A percentile compares a stretch with the other conserved stretches of the same genome.
phyloP scores from a whole-genome alignment of 92 coral and sea anemone species.

The Chrysogorgia sp. region DNA sequence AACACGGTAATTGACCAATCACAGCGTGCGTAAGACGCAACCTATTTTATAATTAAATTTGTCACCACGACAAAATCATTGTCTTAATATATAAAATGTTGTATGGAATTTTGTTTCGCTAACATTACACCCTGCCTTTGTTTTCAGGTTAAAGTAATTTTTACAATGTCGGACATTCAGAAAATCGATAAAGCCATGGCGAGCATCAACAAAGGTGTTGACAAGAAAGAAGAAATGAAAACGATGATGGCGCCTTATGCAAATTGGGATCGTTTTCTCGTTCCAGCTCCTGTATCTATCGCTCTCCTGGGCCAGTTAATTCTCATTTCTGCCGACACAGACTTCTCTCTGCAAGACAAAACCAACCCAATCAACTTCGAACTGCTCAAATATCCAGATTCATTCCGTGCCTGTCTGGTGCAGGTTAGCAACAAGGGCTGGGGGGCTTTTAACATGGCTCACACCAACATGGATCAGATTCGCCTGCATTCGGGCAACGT shows the following conservation, averaged over 20 bases:
- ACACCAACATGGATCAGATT: constrained; percentile 67
- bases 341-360: constrained; percentile 55
- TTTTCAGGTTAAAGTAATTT: neutral
- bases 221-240: constrained; percentile 59
- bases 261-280: constrained; percentile 68
- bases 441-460: constrained; percentile 68
- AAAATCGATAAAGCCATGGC: constrained; percentile 52
- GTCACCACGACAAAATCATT: too few species aligned
- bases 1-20: too few species aligned
- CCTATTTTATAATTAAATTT: too few species aligned
- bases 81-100: neutral
- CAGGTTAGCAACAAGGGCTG: constrained; percentile 70
- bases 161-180: constrained; percentile 4
- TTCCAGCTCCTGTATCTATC: constrained; percentile 67
- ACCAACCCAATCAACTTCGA: constrained; percentile 49
- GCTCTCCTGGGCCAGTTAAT: constrained; percentile 68
- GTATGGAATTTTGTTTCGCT: neutral
- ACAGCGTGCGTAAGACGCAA: too few species aligned
- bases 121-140: neutral
- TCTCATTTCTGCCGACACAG: constrained; percentile 59
- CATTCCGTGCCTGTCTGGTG: constrained; percentile 69
- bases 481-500: constrained; percentile 56
- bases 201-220: constrained; percentile 50
- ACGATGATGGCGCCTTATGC: constrained; percentile 55
- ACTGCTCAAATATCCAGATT: constrained; percentile 50